phyloP scores from a whole-genome alignment of 2,888 invertebrate genomes.

The Napeogenes inachia region DNA sequence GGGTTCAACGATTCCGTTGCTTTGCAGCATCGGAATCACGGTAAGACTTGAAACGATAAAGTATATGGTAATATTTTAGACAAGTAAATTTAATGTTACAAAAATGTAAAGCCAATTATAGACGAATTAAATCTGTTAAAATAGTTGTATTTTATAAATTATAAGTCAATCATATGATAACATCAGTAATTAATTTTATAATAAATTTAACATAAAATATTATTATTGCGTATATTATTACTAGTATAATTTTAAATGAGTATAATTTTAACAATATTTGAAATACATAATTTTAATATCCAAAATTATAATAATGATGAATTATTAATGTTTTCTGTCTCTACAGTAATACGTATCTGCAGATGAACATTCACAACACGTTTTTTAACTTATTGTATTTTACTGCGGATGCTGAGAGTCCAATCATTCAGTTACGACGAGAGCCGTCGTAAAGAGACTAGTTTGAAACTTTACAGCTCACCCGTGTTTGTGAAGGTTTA shows the following conservation, averaged over 20 bases:
- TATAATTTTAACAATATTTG: too few species aligned
- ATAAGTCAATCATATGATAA: too few species aligned
- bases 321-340: background rate
- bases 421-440: slow-evolving; percentile 64
- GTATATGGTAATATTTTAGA: too few species aligned
- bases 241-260: background rate
- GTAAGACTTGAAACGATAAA: too few species aligned
- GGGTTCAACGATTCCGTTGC: too few species aligned
- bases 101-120: too few species aligned
- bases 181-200: too few species aligned
- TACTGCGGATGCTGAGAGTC: slow-evolving; percentile 43
- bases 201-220: too few species aligned
- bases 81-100: too few species aligned
- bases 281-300: background rate
- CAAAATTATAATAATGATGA: background rate
- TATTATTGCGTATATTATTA: background rate
- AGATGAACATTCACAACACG: slow-evolving; percentile 35
- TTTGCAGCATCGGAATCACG: too few species aligned
- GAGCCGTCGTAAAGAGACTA: slow-evolving; percentile 63
- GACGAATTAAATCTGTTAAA: too few species aligned
- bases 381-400: slow-evolving; percentile 56
- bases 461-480: slow-evolving; percentile 60
- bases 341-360: slow-evolving; percentile 36
- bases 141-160: too few species aligned
- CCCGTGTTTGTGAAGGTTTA: slow-evolving; percentile 44